Evolutionary conservation across 2,888 invertebrate species (phyloP), one percentile per base, ranked within the genome.

Genomic region (Tenthredo notha): DNA sequence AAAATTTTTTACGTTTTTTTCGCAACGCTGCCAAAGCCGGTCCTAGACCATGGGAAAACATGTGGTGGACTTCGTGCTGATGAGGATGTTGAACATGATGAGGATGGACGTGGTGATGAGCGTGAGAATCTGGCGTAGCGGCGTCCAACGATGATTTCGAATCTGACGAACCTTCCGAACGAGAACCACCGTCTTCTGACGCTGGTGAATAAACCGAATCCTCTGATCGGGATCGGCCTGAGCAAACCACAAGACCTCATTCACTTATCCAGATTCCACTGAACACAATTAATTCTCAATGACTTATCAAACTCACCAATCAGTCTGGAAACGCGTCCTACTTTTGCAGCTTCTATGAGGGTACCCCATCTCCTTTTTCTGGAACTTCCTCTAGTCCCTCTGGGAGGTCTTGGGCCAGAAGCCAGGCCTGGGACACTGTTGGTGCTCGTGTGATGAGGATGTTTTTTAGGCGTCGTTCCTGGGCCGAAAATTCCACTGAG

Each of bases 311-410:
- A 87, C 87, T 91, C 87, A 93, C 97, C 97, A 88, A 98, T 96
- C 90, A 98, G 95, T 87, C 97, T 95, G 40, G 97, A 96, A 78
- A 98, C 97, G 90, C 96, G 95, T 43, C 97, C 97, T 86, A 96
- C 96, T 91, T 97, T 97, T 67, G 98, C 97, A 74, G 98, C 98
- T 92, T 98, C 98, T 92, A 98, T 98, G 86, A 98, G 94, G 65
- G 98, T 97, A 86, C 97, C 97, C 97, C 97, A 97, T 90, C 96
- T 95, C 54, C 97, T 95, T 93, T 97, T 97, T 93, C 97, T 96
- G 10, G 96, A 92, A 84, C 89, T 89, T 0, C 89, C 87, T 72
- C 92, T 89, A 2, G 85, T 87, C 0, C 89, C 89, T 21, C 91
- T 89, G 6, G 88, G 87, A 37, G 89, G 89, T 74, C 91, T 89